Conservation (phyloP, 1,140 invertebrate genomes). For the Phymastichus coffea region DNA sequence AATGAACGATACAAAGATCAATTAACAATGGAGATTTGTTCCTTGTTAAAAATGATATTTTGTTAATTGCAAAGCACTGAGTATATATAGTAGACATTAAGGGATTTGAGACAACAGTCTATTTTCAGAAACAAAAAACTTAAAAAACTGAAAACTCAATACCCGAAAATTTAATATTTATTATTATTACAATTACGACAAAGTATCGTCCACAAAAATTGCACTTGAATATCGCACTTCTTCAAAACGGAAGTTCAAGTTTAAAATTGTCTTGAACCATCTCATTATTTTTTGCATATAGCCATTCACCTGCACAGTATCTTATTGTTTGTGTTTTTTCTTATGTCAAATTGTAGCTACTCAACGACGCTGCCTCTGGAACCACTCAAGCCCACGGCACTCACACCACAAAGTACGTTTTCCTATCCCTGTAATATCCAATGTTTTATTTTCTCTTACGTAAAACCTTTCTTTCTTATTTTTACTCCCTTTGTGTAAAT, state of each 20-base stretch:
- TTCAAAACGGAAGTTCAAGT: slow-evolving; percentile 7
- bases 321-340: slow-evolving; percentile 57
- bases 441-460: background rate
- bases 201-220: slow-evolving; percentile 14
- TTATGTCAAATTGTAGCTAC: slow-evolving; percentile 55
- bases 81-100: slow-evolving; percentile 5
- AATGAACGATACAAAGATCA: too few relatives aligned
- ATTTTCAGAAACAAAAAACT: too few relatives aligned
- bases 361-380: slow-evolving; percentile 49
- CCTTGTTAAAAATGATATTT: slow-evolving; percentile 2
- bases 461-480: slow-evolving; percentile 5
- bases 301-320: slow-evolving; percentile 53
- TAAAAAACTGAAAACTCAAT: background rate
- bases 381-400: slow-evolving; percentile 43
- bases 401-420: slow-evolving; percentile 50
- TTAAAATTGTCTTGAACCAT: slow-evolving; percentile 1
- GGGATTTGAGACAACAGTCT: background rate
- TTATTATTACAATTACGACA: background rate
- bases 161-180: background rate
- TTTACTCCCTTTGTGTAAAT: background rate
- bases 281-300: slow-evolving; percentile 15
- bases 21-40: slow-evolving; percentile 10
- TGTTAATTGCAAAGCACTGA: slow-evolving; percentile 3
- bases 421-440: slow-evolving; percentile 29
- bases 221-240: slow-evolving; percentile 17